These are phyloP conservation scores for Cephus sareptanus DNA, from an alignment of 2,888 invertebrate species.

Conservation along the genomic window DNA sequence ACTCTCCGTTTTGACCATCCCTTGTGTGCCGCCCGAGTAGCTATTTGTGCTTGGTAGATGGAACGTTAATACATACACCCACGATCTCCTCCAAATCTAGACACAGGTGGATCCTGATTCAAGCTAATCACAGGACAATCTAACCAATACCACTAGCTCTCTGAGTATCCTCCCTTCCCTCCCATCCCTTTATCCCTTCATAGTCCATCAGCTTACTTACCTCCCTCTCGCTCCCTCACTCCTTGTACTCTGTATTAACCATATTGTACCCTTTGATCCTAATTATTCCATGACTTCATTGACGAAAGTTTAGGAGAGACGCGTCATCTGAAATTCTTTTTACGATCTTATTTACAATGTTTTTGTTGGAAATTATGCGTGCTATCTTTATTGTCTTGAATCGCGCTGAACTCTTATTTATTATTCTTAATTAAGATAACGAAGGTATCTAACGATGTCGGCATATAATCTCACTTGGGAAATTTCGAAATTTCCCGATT, in stretches of 20 bases:
- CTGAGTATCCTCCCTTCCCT: not conserved
- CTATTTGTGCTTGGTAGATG: not conserved
- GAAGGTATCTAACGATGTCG: not conserved
- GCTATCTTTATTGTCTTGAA: not conserved
- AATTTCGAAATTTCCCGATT: not conserved
- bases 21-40: not conserved
- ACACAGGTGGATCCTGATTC: constrained; percentile 4
- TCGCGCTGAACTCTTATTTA: not conserved
- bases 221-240: not conserved
- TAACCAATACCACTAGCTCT: not conserved
- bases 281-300: not conserved
- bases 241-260: not conserved
- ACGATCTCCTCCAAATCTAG: not conserved
- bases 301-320: not conserved
- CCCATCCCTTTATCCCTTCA: not conserved
- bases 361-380: not conserved
- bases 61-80: not conserved
- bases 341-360: not conserved
- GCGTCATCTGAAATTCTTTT: not conserved
- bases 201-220: not conserved
- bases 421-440: not conserved
- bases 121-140: constrained; percentile 2
- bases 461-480: not conserved
- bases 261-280: not conserved
- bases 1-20: not conserved